phyloP scores from a whole-genome alignment of 2,113 vertebrate genomes.

The Sphaerodactylus townsendi region DNA sequence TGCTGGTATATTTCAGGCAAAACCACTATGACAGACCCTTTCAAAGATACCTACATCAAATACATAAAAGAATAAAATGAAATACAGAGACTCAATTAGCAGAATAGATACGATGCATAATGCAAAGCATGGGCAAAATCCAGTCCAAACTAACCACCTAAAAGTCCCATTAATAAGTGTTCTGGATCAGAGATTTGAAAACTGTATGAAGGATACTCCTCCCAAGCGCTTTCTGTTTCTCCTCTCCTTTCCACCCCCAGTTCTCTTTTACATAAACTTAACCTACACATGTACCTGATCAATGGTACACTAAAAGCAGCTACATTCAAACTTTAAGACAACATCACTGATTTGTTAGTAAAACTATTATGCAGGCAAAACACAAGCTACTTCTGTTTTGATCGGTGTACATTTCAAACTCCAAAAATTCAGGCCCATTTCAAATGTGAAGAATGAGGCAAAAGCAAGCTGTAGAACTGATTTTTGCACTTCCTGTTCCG shows the following conservation, averaged over 20 bases:
- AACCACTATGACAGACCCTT: not conserved
- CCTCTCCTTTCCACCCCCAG: no score
- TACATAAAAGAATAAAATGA: not conserved
- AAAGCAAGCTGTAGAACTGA: not conserved
- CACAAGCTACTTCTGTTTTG: not conserved
- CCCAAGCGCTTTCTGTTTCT: no score
- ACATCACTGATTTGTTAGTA: not conserved
- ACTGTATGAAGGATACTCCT: no score
- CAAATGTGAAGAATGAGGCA: not conserved
- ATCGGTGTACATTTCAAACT: not conserved
- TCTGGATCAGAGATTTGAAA: not conserved
- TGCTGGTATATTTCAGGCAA: not conserved
- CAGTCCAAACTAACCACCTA: not conserved
- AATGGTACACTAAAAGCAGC: not conserved
- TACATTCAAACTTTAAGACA: not conserved
- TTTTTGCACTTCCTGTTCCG: not conserved
- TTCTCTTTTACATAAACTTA: no score
- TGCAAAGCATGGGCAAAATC: not conserved
- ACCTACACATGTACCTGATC: not conserved
- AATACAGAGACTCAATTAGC: not conserved
- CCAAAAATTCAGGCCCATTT: not conserved
- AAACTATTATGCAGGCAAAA: not conserved
- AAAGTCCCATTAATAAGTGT: not conserved
- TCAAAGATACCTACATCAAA: not conserved
- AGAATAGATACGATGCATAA: not conserved